A percentile compares a stretch with the other conserved stretches of the same genome.
These are phyloP conservation scores for Balaenoptera acutorostrata DNA, from an alignment of 2,113 vertebrate genomes.

Conservation along the genomic window DNA sequence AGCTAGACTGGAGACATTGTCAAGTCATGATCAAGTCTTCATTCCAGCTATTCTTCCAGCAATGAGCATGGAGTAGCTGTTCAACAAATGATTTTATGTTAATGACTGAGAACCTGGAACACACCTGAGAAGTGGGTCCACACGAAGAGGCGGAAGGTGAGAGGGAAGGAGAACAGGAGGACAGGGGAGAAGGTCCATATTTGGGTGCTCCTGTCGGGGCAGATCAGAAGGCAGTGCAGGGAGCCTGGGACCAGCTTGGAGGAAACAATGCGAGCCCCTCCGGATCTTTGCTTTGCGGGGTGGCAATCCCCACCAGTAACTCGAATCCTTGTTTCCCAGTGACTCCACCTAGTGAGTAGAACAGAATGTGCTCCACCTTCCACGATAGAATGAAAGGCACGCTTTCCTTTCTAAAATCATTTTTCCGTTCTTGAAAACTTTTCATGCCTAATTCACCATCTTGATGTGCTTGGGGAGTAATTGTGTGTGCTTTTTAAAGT, in stretches of 20 bases:
- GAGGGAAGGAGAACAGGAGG: too few relatives aligned
- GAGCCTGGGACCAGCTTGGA: background rate
- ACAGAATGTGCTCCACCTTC: background rate
- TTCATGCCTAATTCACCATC: background rate
- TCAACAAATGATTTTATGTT: background rate
- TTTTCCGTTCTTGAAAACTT: background rate
- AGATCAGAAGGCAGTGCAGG: background rate
- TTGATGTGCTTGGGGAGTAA: background rate
- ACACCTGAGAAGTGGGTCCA: background rate
- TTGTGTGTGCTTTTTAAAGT: background rate
- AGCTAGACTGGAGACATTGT: rapidly evolving
- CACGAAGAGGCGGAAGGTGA: rapidly evolving
- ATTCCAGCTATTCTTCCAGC: background rate
- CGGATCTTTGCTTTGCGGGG: rapidly evolving
- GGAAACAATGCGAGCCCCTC: too few relatives aligned
- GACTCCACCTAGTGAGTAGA: rapidly evolving
- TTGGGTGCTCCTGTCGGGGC: rapidly evolving
- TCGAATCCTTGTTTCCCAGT: rapidly evolving
- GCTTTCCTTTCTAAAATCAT: background rate
- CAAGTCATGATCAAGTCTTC: background rate
- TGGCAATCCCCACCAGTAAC: rapidly evolving
- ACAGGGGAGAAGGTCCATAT: rapidly evolving
- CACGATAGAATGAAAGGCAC: rapidly evolving
- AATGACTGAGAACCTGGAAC: rapidly evolving
- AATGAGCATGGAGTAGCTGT: rapidly evolving